Conservation (phyloP, 2,797 vertebrate species). For the Gadopsis marmoratus region DNA sequence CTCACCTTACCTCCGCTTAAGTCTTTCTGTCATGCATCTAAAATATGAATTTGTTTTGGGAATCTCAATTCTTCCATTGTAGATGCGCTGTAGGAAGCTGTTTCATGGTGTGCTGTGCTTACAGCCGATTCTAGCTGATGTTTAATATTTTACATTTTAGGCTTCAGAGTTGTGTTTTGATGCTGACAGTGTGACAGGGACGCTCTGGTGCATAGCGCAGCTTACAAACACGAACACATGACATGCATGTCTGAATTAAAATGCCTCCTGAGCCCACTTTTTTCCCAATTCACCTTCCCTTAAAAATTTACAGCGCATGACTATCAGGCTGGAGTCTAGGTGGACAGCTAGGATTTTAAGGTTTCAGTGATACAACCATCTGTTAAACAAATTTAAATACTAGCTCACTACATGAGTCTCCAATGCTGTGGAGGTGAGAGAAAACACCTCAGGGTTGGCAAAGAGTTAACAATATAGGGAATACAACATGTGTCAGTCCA, state of each 20-base stretch:
- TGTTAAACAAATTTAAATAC: not conserved
- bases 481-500: not conserved
- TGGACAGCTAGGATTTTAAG: not conserved
- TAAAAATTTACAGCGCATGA: not conserved
- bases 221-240: conserved; percentile 14
- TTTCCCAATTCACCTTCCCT: not conserved
- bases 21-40: not conserved
- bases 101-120: conserved; percentile 33
- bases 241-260: conserved; percentile 4
- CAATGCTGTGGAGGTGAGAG: not conserved
- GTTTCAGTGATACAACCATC: not conserved
- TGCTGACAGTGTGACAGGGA: conserved; percentile 20
- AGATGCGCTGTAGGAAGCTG: not conserved
- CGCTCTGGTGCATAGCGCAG: not conserved
- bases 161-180: conserved; percentile 17
- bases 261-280: conserved; percentile 1
- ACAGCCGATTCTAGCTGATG: conserved; percentile 18
- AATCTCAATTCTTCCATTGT: not conserved
- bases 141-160: conserved; percentile 18
- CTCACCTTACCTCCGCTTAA: not conserved
- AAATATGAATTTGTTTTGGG: conserved; percentile 15
- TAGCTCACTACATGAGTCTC: not conserved
- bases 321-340: not conserved
- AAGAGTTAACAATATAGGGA: not conserved
- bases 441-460: too few relatives aligned